These are phyloP conservation scores for Myotis pilosus DNA, from an alignment of 2,797 vertebrate genomes.

Conservation along the genomic window DNA sequence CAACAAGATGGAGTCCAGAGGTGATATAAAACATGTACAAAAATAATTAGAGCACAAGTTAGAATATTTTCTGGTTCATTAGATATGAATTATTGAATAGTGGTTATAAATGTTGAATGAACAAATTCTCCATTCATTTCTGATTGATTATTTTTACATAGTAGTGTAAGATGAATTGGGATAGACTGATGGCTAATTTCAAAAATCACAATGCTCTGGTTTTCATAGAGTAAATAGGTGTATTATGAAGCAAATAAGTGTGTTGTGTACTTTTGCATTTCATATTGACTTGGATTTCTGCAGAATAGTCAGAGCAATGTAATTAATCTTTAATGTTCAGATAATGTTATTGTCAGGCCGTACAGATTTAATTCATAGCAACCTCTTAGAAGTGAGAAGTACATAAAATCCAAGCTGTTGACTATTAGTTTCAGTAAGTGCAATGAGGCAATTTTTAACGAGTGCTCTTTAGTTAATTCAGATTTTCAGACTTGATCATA, in stretches of 20 bases:
- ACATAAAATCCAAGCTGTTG: constrained; percentile 73
- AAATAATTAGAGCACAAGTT: constrained; percentile 39
- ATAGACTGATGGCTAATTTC: constrained; percentile 61
- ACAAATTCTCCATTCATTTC: constrained; percentile 62
- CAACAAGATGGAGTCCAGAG: background rate
- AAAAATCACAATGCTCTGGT: constrained; percentile 57
- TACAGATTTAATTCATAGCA: constrained; percentile 68
- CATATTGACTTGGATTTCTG: constrained; percentile 60
- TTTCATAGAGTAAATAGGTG: constrained; percentile 42
- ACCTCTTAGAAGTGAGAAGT: constrained; percentile 63
- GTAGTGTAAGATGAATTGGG: constrained; percentile 52
- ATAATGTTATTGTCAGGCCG: constrained; percentile 69
- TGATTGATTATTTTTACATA: constrained; percentile 63
- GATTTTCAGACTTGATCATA: constrained; percentile 27
- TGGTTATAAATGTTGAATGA: constrained; percentile 61
- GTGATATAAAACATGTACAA: constrained; percentile 16
- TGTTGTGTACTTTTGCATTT: constrained; percentile 63
- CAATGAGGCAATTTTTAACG: constrained; percentile 56
- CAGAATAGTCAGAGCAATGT: constrained; percentile 62
- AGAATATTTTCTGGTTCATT: constrained; percentile 50
- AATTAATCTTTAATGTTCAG: constrained; percentile 76
- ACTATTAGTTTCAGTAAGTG: constrained; percentile 66
- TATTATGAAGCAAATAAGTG: constrained; percentile 34
- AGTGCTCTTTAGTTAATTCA: constrained; percentile 43
- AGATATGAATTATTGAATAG: constrained; percentile 57